Base-by-base conservation (phyloP, 2,888 invertebrate genomes). In the Syrphus vitripennis region DNA sequence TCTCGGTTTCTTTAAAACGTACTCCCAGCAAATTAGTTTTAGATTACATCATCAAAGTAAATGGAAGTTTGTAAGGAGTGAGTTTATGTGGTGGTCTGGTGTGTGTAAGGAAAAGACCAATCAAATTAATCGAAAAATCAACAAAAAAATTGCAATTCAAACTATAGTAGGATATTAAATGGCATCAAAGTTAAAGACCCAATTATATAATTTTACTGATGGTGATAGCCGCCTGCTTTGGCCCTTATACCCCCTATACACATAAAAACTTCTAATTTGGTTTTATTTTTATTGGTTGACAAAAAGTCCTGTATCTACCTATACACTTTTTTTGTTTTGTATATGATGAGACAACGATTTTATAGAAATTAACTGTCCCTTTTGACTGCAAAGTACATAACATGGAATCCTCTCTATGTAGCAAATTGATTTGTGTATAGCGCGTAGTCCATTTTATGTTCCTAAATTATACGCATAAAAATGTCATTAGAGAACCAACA, bases 391-490 rank as follows among this genome's bases (percentile, higher is more conserved):
- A 67, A 67, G 48, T 48, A 67, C 67, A 67, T 21, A 67, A 19
- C 10, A 50, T 45, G 29, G 48, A 45, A 31, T 55, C 45, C 55
- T 10, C 14, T 16, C 48, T 4, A 14, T 6, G 19, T 24, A 63
- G 42, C 69, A 75, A 75, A 81, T 76, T 75, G 70, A 74, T 74
- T 80, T 80, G 61, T 79, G 45, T 71, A n/a, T n/a, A 70, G 53
- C 26, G 55, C n/a, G n/a, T n/a, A n/a, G n/a, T 48, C 31, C 45
- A 19, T 34, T 42, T 69, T 69, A 63, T 69, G 74, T 21, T 59
- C 71, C n/a, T 65, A 71, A 76, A 67, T 59, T 77, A 50, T n/a
- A 72, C 70, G 57, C 82, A 82, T 71, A 82, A 82, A 82, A 82
- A 48, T 59, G 82, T 67, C 71, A 76, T 82, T 67, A 65, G 31